phyloP scores from a whole-genome alignment of 2,888 invertebrate genomes.

The Tricholauxania praeusta region DNA sequence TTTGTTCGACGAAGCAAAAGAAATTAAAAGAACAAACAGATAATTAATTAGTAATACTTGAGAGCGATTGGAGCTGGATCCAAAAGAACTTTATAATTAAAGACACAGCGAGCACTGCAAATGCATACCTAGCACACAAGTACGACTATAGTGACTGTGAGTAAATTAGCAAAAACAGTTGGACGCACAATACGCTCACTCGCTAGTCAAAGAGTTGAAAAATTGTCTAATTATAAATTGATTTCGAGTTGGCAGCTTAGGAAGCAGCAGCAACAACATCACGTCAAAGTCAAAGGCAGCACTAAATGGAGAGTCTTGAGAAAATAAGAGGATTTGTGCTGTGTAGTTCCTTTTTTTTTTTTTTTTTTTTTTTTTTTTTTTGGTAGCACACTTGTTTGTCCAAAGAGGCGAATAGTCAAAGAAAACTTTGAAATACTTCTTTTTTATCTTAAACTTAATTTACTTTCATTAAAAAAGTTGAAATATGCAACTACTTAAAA shows the following conservation, averaged over 20 bases:
- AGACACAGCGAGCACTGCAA: not conserved
- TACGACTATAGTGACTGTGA: not conserved
- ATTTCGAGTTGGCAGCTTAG: not conserved
- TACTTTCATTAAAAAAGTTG: too few relatives aligned
- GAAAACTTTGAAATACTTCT: too few relatives aligned
- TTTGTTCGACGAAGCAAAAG: constrained; percentile 2
- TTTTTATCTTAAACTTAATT: too few relatives aligned
- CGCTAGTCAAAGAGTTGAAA: not conserved
- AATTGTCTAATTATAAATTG: constrained; percentile 20
- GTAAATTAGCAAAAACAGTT: not conserved
- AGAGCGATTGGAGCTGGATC: constrained; percentile 6
- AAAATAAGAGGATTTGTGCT: too few relatives aligned
- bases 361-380: too few relatives aligned
- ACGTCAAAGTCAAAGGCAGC: too few relatives aligned
- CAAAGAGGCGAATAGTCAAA: too few relatives aligned
- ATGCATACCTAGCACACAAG: not conserved
- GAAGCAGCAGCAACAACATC: too few relatives aligned
- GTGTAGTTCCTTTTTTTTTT: too few relatives aligned
- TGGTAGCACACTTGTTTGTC: too few relatives aligned
- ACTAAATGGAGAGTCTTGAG: too few relatives aligned
- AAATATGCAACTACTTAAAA: too few relatives aligned
- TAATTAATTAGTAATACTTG: constrained; percentile 38
- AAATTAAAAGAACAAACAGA: constrained; percentile 15
- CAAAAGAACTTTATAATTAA: constrained; percentile 18
- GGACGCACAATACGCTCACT: not conserved